Percentiles rank a stretch among this genome's conserved stretches.
phyloP scores from a whole-genome alignment of 1,140 invertebrate species.

The Diplogasteroides magnus region DNA sequence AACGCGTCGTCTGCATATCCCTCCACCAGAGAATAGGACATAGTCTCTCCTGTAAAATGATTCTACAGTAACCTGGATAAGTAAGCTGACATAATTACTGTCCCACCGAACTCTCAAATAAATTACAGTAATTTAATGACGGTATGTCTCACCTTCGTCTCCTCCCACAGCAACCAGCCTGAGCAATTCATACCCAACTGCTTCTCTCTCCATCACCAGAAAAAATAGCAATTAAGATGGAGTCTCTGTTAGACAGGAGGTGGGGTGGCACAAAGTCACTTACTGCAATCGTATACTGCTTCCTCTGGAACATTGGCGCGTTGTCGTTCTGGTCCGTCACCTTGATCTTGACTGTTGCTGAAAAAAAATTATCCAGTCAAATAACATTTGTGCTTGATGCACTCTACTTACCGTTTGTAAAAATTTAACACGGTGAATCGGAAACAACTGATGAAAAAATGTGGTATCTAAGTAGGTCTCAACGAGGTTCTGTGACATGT shows the following conservation, averaged over 20 bases:
- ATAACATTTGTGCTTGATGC: conserved; percentile 65
- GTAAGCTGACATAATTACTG: too few species aligned
- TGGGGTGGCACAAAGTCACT: not conserved
- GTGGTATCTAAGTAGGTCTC: too few species aligned
- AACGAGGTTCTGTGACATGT: too few species aligned
- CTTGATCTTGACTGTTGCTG: conserved; percentile 57
- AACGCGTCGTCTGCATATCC: conserved; percentile 18
- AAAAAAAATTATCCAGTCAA: conserved; percentile 36
- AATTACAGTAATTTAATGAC: too few species aligned
- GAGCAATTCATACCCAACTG: conserved; percentile 42
- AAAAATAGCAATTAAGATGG: conserved; percentile 7
- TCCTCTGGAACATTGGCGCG: conserved; percentile 38
- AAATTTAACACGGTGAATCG: too few species aligned
- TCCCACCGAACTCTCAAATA: too few species aligned
- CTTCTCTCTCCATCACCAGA: conserved; percentile 44
- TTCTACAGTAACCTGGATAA: too few species aligned
- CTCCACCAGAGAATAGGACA: conserved; percentile 11
- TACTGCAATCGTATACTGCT: conserved; percentile 22
- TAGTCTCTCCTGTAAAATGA: too few species aligned
- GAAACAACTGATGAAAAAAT: too few species aligned
- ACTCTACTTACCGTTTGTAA: too few species aligned
- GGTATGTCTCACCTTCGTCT: conserved; percentile 32
- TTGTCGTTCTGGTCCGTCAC: conserved; percentile 41
- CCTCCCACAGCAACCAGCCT: conserved; percentile 35
- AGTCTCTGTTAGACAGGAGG: too few species aligned